Conservation (phyloP, 2,888 invertebrate genomes). For the Ennomos erosarius region DNA sequence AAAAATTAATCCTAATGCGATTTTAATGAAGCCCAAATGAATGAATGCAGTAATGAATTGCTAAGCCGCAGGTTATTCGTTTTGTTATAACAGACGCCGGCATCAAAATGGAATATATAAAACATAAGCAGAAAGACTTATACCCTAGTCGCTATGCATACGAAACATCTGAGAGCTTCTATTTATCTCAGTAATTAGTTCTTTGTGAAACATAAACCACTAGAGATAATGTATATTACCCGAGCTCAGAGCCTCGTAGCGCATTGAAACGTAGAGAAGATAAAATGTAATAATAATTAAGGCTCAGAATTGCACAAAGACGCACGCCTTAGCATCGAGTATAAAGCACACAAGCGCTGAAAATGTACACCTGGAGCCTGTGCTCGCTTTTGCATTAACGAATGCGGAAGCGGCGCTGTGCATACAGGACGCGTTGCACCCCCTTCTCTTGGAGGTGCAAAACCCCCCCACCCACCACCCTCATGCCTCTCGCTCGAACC, state of each 20-base stretch:
- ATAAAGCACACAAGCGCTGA: conserved; percentile 82
- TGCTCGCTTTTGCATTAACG: conserved; percentile 84
- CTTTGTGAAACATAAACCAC: conserved; percentile 50
- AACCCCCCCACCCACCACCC: conserved; percentile 46
- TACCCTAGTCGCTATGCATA: conserved; percentile 27
- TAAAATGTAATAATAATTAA: conserved; percentile 82
- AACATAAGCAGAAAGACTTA: conserved; percentile 37
- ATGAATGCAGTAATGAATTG: conserved; percentile 82
- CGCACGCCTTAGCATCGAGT: conserved; percentile 78
- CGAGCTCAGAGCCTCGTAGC: conserved; percentile 44
- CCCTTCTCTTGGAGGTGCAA: conserved; percentile 50
- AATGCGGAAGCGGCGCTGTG: conserved; percentile 84
- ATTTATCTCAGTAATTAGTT: conserved; percentile 45
- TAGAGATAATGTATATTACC: conserved; percentile 46
- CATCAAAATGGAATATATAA: conserved; percentile 57
- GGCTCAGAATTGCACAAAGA: conserved; percentile 78
- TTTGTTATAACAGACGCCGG: conserved; percentile 59
- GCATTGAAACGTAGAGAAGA: conserved; percentile 64
- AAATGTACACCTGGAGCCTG: conserved; percentile 85
- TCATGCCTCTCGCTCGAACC: conserved; percentile 71
- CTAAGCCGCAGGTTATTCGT: conserved; percentile 74
- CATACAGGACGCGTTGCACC: conserved; percentile 81
- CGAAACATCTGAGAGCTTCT: conserved; percentile 39
- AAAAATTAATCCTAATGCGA: conserved; percentile 86
- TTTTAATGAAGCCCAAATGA: conserved; percentile 84